Conservation (phyloP, 2,888 invertebrate species). For the Cheilosia vulpina region DNA sequence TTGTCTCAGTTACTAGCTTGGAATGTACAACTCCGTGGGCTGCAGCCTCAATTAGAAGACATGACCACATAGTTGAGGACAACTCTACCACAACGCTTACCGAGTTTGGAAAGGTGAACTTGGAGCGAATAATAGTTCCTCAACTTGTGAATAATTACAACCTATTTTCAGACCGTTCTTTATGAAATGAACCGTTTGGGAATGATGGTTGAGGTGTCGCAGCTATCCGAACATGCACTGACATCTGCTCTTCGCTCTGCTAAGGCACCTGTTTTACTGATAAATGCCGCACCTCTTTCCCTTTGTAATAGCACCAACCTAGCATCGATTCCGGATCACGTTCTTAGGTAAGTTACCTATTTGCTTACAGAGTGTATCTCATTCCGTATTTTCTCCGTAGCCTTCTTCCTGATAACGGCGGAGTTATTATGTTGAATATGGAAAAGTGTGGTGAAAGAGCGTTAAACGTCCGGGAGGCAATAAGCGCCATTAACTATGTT, state of each 20-base stretch:
- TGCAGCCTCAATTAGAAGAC: conserved; percentile 81
- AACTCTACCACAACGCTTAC: conserved; percentile 82
- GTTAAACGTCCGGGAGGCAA: conserved; percentile 82
- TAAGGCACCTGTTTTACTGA: conserved; percentile 87
- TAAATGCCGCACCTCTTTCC: conserved; percentile 87
- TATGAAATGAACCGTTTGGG: conserved; percentile 89
- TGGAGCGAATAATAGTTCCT: background rate
- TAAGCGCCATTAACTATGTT: conserved; percentile 87
- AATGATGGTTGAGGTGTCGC: conserved; percentile 88
- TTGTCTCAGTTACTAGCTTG: conserved; percentile 87
- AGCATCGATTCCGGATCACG: conserved; percentile 91
- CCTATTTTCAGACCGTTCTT: conserved; percentile 85
- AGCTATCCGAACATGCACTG: conserved; percentile 87
- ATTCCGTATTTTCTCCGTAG: conserved; percentile 70
- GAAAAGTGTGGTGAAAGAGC: conserved; percentile 84
- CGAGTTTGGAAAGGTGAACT: conserved; percentile 83
- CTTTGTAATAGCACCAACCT: conserved; percentile 90
- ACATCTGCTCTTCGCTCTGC: conserved; percentile 85
- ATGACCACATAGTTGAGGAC: conserved; percentile 81
- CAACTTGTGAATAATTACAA: conserved; percentile 14
- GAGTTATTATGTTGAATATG: conserved; percentile 87
- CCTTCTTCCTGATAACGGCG: conserved; percentile 84
- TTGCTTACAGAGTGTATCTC: background rate
- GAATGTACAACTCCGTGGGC: conserved; percentile 89
- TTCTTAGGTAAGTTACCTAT: conserved; percentile 84